Percentiles rank a stretch among this genome's conserved stretches.
phyloP scores from a whole-genome alignment of 1,140 invertebrate genomes.

The Plectus sambesii region DNA sequence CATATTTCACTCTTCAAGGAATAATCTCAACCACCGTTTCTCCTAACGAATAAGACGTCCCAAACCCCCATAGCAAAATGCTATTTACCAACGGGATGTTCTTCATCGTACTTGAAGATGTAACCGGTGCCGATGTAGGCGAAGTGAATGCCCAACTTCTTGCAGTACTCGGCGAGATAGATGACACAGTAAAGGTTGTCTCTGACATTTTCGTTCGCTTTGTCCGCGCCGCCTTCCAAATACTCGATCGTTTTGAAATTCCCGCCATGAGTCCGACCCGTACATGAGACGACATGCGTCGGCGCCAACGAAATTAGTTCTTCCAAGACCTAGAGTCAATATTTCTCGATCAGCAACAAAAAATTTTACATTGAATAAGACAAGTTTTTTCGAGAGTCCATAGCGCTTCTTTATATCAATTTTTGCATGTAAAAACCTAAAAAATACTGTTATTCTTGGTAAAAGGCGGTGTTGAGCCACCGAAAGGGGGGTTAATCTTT shows the following conservation, averaged over 20 bases:
- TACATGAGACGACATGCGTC: slow-evolving; percentile 42
- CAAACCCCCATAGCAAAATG: no score
- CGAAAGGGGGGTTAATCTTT: no score
- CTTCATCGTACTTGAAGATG: slow-evolving; percentile 42
- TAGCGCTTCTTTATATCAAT: no score
- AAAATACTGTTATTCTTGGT: no score
- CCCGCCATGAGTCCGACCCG: slow-evolving; percentile 41
- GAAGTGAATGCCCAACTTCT: slow-evolving; percentile 38
- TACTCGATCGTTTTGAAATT: slow-evolving; percentile 43
- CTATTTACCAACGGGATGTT: slow-evolving; percentile 36
- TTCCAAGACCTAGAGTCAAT: slow-evolving; percentile 5
- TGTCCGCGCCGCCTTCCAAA: slow-evolving; percentile 42
- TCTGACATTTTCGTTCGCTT: slow-evolving; percentile 37
- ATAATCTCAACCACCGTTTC: no score
- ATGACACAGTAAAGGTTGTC: slow-evolving; percentile 40
- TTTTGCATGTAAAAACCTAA: no score
- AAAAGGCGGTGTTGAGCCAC: no score
- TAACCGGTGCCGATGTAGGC: slow-evolving; percentile 44
- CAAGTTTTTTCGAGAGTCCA: no score
- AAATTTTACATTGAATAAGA: no score
- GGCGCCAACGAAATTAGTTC: slow-evolving; percentile 29
- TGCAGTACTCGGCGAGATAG: slow-evolving; percentile 29
- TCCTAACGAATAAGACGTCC: no score
- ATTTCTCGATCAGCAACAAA: not conserved
- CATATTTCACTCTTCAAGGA: no score